Evolutionary conservation across 1,140 invertebrate genomes (phyloP), one percentile per base, ranked within the genome.

Genomic region (Hypsibius dujardini): DNA sequence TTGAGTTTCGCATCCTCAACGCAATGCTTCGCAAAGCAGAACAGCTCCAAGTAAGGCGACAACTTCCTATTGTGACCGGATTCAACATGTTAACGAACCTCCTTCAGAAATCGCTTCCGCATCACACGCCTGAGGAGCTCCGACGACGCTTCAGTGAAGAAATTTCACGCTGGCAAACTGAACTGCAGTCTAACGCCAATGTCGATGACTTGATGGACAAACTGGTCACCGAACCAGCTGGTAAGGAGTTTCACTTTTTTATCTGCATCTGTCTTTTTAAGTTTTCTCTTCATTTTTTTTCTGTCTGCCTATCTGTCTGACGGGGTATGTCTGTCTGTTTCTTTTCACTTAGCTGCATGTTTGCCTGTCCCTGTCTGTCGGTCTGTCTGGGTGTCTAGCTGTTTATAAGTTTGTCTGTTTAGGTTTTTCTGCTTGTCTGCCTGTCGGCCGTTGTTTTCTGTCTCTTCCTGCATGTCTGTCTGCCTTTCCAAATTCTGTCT

Each of bases 101-200:
- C n/a, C 50, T 56, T 7, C 62, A 67, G 62, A 67, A 67, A 42
- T 67, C 62, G 12, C 62, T 67, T 12, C 62, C 62, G 12, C 12
- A 67, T 42, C 62, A 67, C 42, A 67, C 62, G 42, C 62, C 62
- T 7, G 62, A 67, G 42, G 62, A 67, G 45, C 62, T 67, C 3
- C 62, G 62, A 67, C 62, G 62, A 15, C 62, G 62, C 12, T 67
- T 67, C 62, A 67, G 62, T 45, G 62, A 67, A 42, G 62, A 67
- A 45, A 67, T 67, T 7, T 15, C 12, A 7, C 62, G 62, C 12
- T 67, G 62, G 62, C 62, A 67, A 67, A 12, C 12, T 42, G 62
- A 67, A 42, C 42, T 67, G 42, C 62, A 67, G 42, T 15, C 12
- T 45, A 67, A 67, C 42, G 12, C 62, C 12, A 67, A 67, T 42